Evolutionary conservation across 2,888 invertebrate genomes (phyloP).

Genomic region (Tipula vernalis): DNA sequence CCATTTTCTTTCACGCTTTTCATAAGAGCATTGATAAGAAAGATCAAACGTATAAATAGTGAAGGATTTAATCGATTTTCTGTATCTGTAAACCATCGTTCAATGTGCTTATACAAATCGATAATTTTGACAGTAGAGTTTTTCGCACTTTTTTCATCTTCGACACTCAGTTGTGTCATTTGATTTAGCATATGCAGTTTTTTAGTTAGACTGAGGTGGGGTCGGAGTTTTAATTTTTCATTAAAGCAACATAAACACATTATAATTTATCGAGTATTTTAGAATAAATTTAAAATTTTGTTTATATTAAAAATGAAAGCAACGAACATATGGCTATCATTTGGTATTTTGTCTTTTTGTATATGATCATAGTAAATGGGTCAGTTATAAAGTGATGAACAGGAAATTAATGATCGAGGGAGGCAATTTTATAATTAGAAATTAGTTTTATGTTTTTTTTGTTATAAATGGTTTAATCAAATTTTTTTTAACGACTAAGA

Average conservation of each 20-base stretch:
- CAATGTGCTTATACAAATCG: not conserved
- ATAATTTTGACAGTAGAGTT: not conserved
- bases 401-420: not conserved
- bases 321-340: not conserved
- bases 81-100: not conserved
- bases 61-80: not conserved
- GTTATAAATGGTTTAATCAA: not conserved
- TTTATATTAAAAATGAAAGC: not conserved
- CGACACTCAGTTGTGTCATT: not conserved
- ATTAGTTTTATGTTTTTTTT: not conserved
- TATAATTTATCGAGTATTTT: not conserved
- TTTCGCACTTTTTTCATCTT: not conserved
- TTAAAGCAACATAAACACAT: not conserved
- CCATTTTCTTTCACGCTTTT: not conserved
- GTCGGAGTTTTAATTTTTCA: not conserved
- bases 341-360: not conserved
- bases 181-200: not conserved
- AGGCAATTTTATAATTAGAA: not conserved
- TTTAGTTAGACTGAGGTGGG: not conserved
- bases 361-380: not conserved
- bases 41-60: not conserved
- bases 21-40: not conserved
- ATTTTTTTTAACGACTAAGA: not conserved
- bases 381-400: not conserved
- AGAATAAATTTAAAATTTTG: not conserved